These are phyloP conservation scores for Pyrrhosoma nymphula DNA, from an alignment of 2,888 invertebrate genomes.

Conservation along the genomic window DNA sequence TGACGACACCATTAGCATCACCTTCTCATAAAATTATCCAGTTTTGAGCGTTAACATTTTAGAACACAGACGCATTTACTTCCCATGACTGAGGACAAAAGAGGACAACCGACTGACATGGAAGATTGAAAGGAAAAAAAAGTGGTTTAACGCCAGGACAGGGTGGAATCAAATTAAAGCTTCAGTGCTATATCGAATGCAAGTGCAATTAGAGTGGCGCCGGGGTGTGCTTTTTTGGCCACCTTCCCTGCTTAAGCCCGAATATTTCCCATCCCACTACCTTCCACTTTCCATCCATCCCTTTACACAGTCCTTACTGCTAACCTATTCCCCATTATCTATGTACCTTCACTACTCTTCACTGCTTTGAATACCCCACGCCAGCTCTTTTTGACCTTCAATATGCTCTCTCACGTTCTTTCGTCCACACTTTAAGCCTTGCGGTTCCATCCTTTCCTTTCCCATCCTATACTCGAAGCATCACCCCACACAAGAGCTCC, in stretches of 20 bases:
- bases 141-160: neutral
- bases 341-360: neutral
- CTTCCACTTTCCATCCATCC: neutral
- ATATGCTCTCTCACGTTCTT: neutral
- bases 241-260: neutral
- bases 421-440: neutral
- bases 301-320: neutral
- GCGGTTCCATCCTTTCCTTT: neutral
- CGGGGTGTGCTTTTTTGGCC: neutral
- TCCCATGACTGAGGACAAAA: too few relatives aligned
- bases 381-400: neutral
- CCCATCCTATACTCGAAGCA: neutral
- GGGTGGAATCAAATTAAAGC: neutral
- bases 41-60: too few relatives aligned
- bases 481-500: neutral
- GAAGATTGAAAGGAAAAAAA: neutral
- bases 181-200: conserved; percentile 4
- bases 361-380: neutral
- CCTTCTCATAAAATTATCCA: too few relatives aligned
- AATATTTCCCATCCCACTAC: neutral
- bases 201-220: neutral
- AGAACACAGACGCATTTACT: too few relatives aligned
- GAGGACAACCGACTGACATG: neutral
- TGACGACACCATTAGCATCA: too few relatives aligned
- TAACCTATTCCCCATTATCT: neutral